Percentiles rank a stretch among this genome's conserved stretches.
phyloP scores from a whole-genome alignment of 2,888 invertebrate species.

The Drosophila peninsularis region DNA sequence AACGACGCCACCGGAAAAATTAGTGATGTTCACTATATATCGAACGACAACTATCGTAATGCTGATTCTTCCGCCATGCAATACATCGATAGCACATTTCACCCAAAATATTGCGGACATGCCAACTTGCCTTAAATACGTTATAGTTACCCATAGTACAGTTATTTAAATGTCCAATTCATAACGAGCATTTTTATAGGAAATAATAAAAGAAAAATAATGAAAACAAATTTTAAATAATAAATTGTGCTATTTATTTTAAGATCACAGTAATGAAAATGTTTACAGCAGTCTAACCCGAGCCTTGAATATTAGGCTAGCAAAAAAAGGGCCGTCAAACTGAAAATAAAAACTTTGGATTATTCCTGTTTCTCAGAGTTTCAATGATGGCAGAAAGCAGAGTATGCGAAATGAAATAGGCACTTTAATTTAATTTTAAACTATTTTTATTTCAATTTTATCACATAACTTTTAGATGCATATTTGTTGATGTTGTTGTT shows the following conservation, averaged over 20 bases:
- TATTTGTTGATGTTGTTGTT: slow-evolving; percentile 14
- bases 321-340: slow-evolving; percentile 71
- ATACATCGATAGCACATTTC: background rate
- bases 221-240: background rate
- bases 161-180: background rate
- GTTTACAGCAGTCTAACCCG: background rate
- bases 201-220: no score
- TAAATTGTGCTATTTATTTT: slow-evolving; percentile 6
- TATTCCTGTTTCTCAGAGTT: slow-evolving; percentile 1
- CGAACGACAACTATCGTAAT: background rate
- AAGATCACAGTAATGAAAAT: slow-evolving; percentile 57
- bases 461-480: slow-evolving; percentile 50
- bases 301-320: slow-evolving; percentile 47
- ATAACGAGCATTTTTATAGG: background rate
- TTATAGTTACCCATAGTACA: background rate
- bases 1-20: slow-evolving; percentile 60
- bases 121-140: background rate
- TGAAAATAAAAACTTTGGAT: slow-evolving; percentile 58
- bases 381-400: slow-evolving; percentile 12
- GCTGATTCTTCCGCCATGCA: background rate
- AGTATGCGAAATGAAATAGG: slow-evolving; percentile 36
- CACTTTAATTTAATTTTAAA: slow-evolving; percentile 19
- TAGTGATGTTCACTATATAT: slow-evolving; percentile 32
- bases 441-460: slow-evolving; percentile 43
- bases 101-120: background rate